These are phyloP conservation scores for Eupithecia inturbata DNA, from an alignment of 2,888 invertebrate genomes.

Conservation along the genomic window DNA sequence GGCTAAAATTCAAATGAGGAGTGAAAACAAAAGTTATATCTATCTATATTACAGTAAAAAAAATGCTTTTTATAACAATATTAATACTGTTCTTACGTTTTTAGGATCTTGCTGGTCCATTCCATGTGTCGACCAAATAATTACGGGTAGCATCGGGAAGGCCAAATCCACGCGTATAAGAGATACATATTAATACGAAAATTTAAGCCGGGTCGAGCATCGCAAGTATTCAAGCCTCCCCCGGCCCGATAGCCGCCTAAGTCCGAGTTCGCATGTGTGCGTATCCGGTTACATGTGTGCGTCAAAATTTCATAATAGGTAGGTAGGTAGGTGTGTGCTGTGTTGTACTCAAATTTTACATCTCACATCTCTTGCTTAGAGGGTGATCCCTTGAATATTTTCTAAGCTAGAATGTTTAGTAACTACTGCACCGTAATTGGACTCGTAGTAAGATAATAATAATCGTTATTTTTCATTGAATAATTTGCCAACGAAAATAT, in stretches of 20 bases:
- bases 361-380: conserved; percentile 75
- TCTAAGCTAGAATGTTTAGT: background rate
- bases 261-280: conserved; percentile 68
- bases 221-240: conserved; percentile 69
- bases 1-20: too few species aligned
- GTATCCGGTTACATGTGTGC: conserved; percentile 62
- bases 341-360: conserved; percentile 81
- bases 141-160: conserved; percentile 65
- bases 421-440: background rate
- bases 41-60: too few species aligned
- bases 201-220: conserved; percentile 77
- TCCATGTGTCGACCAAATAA: conserved; percentile 56
- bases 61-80: too few species aligned
- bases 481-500: background rate
- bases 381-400: conserved; percentile 53
- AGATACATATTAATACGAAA: conserved; percentile 82
- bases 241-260: conserved; percentile 69
- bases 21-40: too few species aligned
- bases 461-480: background rate
- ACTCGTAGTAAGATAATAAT: background rate
- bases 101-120: background rate
- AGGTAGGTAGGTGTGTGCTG: conserved; percentile 81
- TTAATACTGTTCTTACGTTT: background rate
- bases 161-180: conserved; percentile 74
- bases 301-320: conserved; percentile 81